Conservation (phyloP, 2,888 invertebrate genomes). For the Onchidella celtica region DNA sequence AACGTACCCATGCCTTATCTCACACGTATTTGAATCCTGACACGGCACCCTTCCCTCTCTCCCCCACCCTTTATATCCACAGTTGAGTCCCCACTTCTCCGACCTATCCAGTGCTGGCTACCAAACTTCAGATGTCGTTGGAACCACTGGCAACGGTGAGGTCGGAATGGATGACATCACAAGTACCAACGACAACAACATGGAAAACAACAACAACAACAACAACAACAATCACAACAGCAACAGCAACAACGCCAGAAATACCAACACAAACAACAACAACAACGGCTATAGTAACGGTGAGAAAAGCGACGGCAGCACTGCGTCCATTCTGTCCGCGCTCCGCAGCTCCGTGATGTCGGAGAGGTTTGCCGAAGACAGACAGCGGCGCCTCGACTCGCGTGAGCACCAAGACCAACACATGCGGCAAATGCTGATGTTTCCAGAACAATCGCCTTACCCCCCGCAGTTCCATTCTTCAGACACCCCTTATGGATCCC, state of each 20-base stretch:
- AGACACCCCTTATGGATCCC: conserved; percentile 12
- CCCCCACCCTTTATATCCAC: background rate
- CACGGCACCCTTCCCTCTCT: background rate
- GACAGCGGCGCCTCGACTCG: no score
- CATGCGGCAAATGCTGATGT: background rate
- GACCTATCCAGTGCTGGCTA: conserved; percentile 9
- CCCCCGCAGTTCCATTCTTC: conserved; percentile 1
- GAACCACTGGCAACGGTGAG: background rate
- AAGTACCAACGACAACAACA: background rate
- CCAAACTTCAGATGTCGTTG: background rate
- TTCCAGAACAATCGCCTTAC: background rate
- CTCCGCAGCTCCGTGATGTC: conserved; percentile 16
- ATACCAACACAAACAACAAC: background rate
- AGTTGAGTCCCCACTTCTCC: conserved; percentile 38
- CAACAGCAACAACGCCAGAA: background rate
- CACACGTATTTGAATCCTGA: no score
- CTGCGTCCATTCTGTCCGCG: background rate
- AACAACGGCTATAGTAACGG: background rate
- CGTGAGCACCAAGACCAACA: conserved; percentile 20
- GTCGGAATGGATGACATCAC: background rate
- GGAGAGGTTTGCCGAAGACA: conserved; percentile 18
- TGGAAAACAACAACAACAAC: background rate
- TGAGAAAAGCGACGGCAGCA: background rate
- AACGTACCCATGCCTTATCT: background rate
- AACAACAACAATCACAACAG: background rate